A percentile compares a stretch with the other conserved stretches of the same genome.
phyloP scores from a whole-genome alignment of 2,797 vertebrate species.

The Okamejei kenojei region DNA sequence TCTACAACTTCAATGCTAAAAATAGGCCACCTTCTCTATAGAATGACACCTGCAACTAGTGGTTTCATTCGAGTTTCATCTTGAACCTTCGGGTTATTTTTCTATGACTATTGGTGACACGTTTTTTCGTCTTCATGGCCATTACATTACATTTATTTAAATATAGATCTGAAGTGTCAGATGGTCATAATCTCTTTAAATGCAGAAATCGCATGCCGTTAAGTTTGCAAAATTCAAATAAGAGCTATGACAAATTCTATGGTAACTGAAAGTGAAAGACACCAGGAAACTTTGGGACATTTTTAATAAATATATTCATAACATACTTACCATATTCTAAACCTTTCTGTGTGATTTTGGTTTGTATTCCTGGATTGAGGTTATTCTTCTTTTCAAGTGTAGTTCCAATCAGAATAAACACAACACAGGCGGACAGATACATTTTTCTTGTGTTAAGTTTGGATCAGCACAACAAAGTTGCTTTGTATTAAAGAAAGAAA shows the following conservation, averaged over 20 bases:
- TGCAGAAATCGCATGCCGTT: neutral
- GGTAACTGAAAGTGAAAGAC: neutral
- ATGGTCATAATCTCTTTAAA: neutral
- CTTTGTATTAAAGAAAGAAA: neutral
- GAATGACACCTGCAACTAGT: neutral
- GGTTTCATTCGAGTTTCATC: neutral
- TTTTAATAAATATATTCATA: neutral
- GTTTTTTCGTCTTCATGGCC: neutral
- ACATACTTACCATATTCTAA: constrained; percentile 28
- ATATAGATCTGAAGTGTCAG: neutral
- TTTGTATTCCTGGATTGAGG: constrained; percentile 11
- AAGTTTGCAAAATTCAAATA: neutral
- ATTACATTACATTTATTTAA: neutral
- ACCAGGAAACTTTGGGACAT: neutral
- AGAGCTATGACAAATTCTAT: neutral
- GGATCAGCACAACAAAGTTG: neutral
- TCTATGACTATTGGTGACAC: neutral
- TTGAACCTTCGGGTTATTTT: neutral
- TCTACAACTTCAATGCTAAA: neutral
- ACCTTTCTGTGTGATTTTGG: constrained; percentile 13
- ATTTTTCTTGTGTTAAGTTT: neutral
- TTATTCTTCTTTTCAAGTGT: neutral
- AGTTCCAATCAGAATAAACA: neutral
- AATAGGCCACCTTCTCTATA: neutral
- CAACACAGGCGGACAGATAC: neutral